Evolutionary conservation across 1,140 invertebrate genomes (phyloP).

Genomic region (Orchestia grillus): DNA sequence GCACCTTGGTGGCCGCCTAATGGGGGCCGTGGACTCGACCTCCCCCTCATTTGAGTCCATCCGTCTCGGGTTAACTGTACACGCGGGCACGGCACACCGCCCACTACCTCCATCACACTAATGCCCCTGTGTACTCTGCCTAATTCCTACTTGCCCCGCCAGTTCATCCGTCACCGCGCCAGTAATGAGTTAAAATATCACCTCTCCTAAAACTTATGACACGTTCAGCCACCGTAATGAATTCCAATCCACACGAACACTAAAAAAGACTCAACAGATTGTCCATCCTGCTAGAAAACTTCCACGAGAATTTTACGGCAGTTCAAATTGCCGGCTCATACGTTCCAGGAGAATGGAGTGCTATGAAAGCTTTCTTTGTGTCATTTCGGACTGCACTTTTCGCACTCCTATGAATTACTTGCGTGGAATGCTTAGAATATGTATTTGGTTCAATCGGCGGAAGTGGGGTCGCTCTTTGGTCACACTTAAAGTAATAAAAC

Average conservation of each 20-base stretch:
- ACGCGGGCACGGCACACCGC: neutral
- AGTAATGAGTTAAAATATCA: slow-evolving; percentile 3
- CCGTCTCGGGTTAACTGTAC: slow-evolving; percentile 10
- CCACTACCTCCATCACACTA: slow-evolving; percentile 24
- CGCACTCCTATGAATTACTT: neutral
- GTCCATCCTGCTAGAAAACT: neutral
- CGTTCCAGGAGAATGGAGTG: neutral
- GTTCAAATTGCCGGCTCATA: neutral
- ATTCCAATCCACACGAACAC: slow-evolving; percentile 9
- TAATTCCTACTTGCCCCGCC: neutral
- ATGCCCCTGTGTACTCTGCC: slow-evolving; percentile 42
- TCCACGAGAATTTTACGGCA: neutral
- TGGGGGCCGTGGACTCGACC: neutral
- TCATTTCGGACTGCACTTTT: neutral
- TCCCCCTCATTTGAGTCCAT: slow-evolving; percentile 42
- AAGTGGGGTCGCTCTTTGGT: neutral
- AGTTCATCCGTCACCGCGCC: slow-evolving; percentile 19
- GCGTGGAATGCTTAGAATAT: neutral
- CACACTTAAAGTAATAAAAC: neutral
- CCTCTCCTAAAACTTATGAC: slow-evolving; percentile 22
- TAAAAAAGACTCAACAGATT: neutral
- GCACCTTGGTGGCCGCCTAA: neutral
- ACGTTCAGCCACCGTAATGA: slow-evolving; percentile 30
- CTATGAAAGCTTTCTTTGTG: neutral
- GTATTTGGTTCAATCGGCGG: neutral